Evolutionary conservation across 1,140 invertebrate genomes (phyloP).

Genomic region (Penaeus japonicus): DNA sequence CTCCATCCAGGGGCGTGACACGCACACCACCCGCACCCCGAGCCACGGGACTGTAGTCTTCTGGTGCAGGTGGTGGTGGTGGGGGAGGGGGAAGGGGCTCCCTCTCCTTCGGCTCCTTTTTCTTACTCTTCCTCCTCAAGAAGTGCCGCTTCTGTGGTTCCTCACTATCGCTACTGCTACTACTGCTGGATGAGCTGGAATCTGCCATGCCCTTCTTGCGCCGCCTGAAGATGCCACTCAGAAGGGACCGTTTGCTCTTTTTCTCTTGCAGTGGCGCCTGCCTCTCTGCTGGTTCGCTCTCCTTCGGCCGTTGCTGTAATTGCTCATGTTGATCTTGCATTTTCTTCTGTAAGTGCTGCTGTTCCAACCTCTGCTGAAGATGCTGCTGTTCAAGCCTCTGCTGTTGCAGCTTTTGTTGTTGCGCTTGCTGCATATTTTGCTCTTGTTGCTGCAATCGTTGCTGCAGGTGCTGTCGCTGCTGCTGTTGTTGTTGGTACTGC

Average conservation of each 20-base stretch:
- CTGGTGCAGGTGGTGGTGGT: constrained; percentile 4
- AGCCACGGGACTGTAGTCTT: background rate
- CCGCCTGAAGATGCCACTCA: constrained; percentile 47
- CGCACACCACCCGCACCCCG: background rate
- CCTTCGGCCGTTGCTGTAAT: background rate
- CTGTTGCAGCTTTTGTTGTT: constrained; percentile 15
- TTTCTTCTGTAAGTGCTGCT: background rate
- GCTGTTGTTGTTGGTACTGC: background rate
- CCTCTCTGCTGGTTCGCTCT: background rate
- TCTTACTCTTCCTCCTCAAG: constrained; percentile 19
- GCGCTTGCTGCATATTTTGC: background rate
- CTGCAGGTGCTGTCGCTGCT: background rate
- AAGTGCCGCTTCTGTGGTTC: constrained; percentile 11
- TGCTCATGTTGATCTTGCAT: background rate
- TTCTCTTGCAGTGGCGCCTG: constrained; percentile 4
- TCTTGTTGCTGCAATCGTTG: constrained; percentile 15
- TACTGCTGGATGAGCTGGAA: constrained; percentile 30
- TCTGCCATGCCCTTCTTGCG: constrained; percentile 33
- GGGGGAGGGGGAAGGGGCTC: constrained; percentile 34
- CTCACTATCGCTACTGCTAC: constrained; percentile 24
- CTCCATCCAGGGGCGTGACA: background rate
- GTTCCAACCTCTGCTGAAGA: background rate
- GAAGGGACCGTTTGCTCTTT: constrained; percentile 29
- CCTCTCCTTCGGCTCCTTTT: constrained; percentile 38
- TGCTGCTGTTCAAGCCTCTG: no score